Base-by-base conservation (phyloP, 2,888 invertebrate genomes). In the Nymphalis urticae region DNA sequence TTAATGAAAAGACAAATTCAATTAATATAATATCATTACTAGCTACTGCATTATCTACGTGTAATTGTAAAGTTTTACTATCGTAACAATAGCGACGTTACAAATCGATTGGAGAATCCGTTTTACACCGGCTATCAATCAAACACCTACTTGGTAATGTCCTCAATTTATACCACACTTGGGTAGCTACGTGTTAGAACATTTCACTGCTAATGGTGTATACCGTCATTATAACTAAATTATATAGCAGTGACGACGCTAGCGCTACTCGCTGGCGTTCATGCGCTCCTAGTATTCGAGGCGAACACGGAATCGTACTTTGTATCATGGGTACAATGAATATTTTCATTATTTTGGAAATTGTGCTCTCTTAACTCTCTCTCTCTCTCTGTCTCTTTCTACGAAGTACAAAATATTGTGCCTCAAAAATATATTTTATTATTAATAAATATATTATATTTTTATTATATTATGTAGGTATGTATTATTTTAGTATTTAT, bases 171-270 rank as follows among this genome's bases (percentile, higher is more conserved):
- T 65, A 60, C 65, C 69, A 62, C 66, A 61, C 68, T 50, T 58
- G 59, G 51, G 64, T 53, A 17, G 17, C 54, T 56, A 56, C 54
- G 54, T 27, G 54, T 56, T 56, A 56, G 54, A 56, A 54, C 69
- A 69, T 64, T 67, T 76, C 73, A 74, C 76, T 78, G 78, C 79
- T 82, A 83, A 83, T 83, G 82, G 82, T 77, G 77, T 77, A 79
- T 76, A 79, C 79, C 80, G 81, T 85, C 85, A 86, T 87, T 86
- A 86, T 84, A 85, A 83, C 84, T 86, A 82, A 85, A 87, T 87
- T 85, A 85, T 84, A 85, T 83, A 82, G 81, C 79, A 77, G 79
- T 74, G 58, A 19, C 17, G 50, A 79, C 80, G 81, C 81, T 84
- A 85, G 85, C 81, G 83, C 81, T 81, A 80, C 76, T 76, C 75